These are phyloP conservation scores for Neostethus bicornis DNA, from an alignment of 2,797 vertebrate species.

Conservation along the genomic window DNA sequence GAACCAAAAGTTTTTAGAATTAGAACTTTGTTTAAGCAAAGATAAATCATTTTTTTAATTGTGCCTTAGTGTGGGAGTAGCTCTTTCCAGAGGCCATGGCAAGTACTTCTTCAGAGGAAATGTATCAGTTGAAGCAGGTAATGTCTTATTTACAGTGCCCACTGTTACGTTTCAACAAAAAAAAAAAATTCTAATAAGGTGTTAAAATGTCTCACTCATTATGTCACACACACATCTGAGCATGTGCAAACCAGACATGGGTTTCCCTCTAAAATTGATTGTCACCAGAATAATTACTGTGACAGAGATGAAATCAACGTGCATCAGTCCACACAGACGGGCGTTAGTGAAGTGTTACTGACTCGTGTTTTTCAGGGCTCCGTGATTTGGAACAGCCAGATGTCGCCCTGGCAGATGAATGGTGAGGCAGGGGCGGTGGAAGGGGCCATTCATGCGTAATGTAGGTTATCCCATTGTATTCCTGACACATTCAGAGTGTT, in stretches of 20 bases:
- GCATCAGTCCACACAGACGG: conserved; percentile 27
- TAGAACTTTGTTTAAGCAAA: conserved; percentile 12
- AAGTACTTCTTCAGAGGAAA: conserved; percentile 98
- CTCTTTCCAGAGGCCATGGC: conserved; percentile 95
- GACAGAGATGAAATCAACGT: conserved; percentile 13
- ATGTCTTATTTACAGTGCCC: conserved; percentile 11
- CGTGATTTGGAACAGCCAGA: conserved; percentile 98
- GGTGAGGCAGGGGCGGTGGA: conserved; percentile 82
- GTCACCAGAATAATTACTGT: conserved; percentile 1
- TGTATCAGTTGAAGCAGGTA: conserved; percentile 94
- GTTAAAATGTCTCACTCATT: neutral
- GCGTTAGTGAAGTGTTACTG: conserved; percentile 70
- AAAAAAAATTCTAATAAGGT: neutral
- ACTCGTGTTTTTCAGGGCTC: conserved; percentile 85
- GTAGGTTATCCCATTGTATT: conserved; percentile 66
- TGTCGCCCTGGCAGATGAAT: conserved; percentile 97
- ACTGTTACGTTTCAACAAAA: neutral
- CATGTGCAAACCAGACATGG: neutral
- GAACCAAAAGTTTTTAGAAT: conserved; percentile 9
- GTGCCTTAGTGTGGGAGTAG: conserved; percentile 89
- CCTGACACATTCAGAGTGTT: conserved; percentile 44
- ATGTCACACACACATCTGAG: neutral
- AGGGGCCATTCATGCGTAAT: conserved; percentile 70
- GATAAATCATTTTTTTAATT: conserved; percentile 19
- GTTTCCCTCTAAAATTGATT: neutral